Base-by-base conservation (phyloP, 2,113 vertebrate genomes). In the Hydropotes inermis region DNA sequence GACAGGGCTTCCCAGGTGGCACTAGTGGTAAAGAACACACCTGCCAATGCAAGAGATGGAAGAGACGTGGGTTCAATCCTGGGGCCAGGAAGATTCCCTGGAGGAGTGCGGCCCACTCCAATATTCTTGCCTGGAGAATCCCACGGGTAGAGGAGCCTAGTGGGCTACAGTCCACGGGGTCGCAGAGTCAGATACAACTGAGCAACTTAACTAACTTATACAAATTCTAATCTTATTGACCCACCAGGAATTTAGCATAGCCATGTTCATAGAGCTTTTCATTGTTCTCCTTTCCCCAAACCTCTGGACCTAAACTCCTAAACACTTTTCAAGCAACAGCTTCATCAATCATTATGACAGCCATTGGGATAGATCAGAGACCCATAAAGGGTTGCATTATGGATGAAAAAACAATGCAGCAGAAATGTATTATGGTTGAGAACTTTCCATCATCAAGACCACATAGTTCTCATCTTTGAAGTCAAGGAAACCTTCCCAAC, bases 301-400 rank as follows among this genome's bases (percentile, higher is more conserved):
- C 30, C 52, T 52, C 60, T 11, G 39, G 70, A 82, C 7, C 3
- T 52, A 86, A 47, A 4, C 28, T 79, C 30, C 61, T 52, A 89
- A 92, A 89, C 43, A 83, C 54, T 96, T 97, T 79, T 36, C n/a
- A 92, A 94, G 27, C 39, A 92, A 55, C 25, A 74, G 43, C 27
- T 67, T 84, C 57, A 88, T 94, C 70, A 94, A 21, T 96, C 61
- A 47, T 52, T 95, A 57, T 85, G 47, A 83, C 87, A 88, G 47
- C 61, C 15, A 52, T 3, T 58, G 25, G n/a, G 27, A 15, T 60
- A 84, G n/a, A 95, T n/a, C 57, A 30, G n/a, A 92, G 57, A 89
- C 52, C 60, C 55, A 43, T 13, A 74, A 57, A 92, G 19, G 3
- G 25, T 61, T 79, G 57, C 25, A 55, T 54, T 78, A 50, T 43